Evolutionary conservation across 2,888 invertebrate species (phyloP).

Genomic region (Diadegma fenestrale): DNA sequence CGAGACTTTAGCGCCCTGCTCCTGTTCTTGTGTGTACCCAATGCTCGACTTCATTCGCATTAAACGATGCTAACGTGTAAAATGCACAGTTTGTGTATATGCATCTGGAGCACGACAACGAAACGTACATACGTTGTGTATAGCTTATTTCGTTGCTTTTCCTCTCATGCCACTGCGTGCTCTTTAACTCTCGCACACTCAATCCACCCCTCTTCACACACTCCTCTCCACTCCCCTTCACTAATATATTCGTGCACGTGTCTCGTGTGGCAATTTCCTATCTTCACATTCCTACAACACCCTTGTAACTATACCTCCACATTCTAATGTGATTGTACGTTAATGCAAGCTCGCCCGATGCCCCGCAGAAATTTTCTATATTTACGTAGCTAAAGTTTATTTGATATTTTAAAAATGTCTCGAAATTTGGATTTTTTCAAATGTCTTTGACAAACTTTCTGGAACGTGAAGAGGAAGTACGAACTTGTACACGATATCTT

Average conservation of each 20-base stretch:
- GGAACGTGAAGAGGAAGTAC: no score
- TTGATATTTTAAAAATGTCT: no score
- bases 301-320: neutral
- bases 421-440: no score
- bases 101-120: constrained; percentile 46
- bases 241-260: constrained; percentile 39
- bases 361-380: neutral
- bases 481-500: no score
- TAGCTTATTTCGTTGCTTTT: constrained; percentile 41
- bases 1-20: constrained; percentile 6
- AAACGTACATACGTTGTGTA: constrained; percentile 30
- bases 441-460: no score
- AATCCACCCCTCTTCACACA: constrained; percentile 6
- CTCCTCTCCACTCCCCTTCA: neutral
- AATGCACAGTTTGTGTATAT: constrained; percentile 33
- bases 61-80: constrained; percentile 40
- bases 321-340: constrained; percentile 10
- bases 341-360: neutral
- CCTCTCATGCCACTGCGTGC: constrained; percentile 32
- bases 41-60: constrained; percentile 46
- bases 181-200: constrained; percentile 29
- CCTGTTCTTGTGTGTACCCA: constrained; percentile 41
- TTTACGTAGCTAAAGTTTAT: constrained; percentile 28
- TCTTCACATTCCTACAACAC: constrained; percentile 12
- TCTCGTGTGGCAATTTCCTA: constrained; percentile 50